Percentiles rank a stretch among this genome's conserved stretches.
Evolutionary conservation across 2,888 invertebrate species (phyloP).

Genomic region (Neocrepidodera transversa): DNA sequence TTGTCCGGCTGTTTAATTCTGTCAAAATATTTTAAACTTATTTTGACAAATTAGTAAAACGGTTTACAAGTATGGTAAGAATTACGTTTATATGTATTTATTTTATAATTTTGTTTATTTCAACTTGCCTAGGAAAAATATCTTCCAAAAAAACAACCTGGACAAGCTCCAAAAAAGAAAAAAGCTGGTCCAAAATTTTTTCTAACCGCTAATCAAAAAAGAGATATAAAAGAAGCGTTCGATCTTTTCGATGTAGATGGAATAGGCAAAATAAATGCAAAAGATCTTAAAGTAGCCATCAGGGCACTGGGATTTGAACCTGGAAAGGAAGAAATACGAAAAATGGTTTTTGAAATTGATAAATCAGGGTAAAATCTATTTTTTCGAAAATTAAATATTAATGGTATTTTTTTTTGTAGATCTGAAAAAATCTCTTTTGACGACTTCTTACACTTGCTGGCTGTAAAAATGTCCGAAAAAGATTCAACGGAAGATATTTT

Average conservation of each 20-base stretch:
- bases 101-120: too few relatives aligned
- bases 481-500: conserved; percentile 95
- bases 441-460: conserved; percentile 88
- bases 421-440: conserved; percentile 83
- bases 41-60: too few relatives aligned
- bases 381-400: too few relatives aligned
- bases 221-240: conserved; percentile 94
- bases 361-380: conserved; percentile 72
- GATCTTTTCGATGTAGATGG: conserved; percentile 92
- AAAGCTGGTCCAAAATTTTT: conserved; percentile 70
- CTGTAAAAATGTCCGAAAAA: conserved; percentile 92
- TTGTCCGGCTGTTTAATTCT: too few relatives aligned
- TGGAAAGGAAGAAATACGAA: conserved; percentile 95
- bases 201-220: conserved; percentile 85
- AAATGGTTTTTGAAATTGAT: conserved; percentile 89
- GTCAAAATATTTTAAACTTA: too few relatives aligned
- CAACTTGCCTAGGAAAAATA: too few relatives aligned
- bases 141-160: too few relatives aligned
- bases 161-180: conserved; percentile 42
- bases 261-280: conserved; percentile 86
- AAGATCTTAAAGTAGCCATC: conserved; percentile 94
- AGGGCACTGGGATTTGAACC: conserved; percentile 97
- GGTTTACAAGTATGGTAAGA: too few relatives aligned
- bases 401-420: not conserved
- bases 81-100: too few relatives aligned